These are phyloP conservation scores for Dynastes hyllus DNA, from an alignment of 2,888 invertebrate genomes.

Conservation along the genomic window DNA sequence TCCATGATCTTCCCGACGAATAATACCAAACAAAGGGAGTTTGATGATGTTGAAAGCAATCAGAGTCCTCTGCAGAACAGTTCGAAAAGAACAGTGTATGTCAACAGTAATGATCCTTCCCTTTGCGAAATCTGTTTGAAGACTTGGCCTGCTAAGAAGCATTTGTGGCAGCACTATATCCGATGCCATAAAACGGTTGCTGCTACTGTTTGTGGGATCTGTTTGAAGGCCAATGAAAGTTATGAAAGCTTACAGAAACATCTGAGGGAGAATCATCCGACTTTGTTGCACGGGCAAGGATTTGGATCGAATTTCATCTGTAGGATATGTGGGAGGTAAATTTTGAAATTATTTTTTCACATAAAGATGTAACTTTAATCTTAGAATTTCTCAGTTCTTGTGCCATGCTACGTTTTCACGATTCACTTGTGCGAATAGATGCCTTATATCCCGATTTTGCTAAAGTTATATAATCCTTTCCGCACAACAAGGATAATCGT, in stretches of 20 bases:
- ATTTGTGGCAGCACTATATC: constrained; percentile 76
- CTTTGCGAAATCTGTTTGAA: constrained; percentile 76
- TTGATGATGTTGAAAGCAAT: constrained; percentile 54
- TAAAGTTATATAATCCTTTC: too few relatives aligned
- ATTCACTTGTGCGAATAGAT: too few relatives aligned
- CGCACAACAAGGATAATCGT: too few relatives aligned
- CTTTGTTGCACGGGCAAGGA: constrained; percentile 71
- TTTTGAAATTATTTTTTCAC: background rate
- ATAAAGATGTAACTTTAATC: too few relatives aligned
- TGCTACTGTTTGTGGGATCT: constrained; percentile 76
- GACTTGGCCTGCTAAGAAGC: constrained; percentile 77
- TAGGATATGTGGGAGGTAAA: constrained; percentile 67
- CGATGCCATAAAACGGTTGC: constrained; percentile 75
- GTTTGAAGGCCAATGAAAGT: constrained; percentile 73
- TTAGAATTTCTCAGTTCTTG: too few relatives aligned
- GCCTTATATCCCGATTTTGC: too few relatives aligned
- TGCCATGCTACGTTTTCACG: too few relatives aligned
- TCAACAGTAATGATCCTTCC: constrained; percentile 71
- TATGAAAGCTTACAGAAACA: constrained; percentile 73
- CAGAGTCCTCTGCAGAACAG: constrained; percentile 61
- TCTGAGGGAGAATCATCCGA: constrained; percentile 71
- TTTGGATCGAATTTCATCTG: constrained; percentile 76
- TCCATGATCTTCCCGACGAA: background rate
- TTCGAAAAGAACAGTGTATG: constrained; percentile 73
- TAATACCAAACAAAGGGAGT: constrained; percentile 50